Conservation (phyloP, 2,888 invertebrate species). For the Limnephilus auricula region DNA sequence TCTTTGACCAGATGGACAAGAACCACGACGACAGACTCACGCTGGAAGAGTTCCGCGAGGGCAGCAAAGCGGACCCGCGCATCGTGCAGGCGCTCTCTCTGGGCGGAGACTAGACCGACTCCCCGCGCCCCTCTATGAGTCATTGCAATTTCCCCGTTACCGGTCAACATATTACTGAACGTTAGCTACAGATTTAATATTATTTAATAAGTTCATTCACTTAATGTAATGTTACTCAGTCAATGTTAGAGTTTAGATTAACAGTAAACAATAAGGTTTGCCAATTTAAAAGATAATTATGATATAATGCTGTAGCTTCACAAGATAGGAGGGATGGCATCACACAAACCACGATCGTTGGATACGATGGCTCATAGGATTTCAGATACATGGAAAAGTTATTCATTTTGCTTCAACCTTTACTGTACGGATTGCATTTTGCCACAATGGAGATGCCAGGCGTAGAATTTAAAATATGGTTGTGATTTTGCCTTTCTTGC, state of each 20-base stretch:
- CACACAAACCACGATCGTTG: background rate
- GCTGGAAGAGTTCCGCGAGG: slow-evolving; percentile 97
- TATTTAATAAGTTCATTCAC: no score
- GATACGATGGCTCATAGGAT: background rate
- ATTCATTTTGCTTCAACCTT: slow-evolving; percentile 16
- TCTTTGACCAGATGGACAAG: slow-evolving; percentile 99
- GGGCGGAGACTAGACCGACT: slow-evolving; percentile 81
- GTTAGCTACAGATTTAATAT: no score
- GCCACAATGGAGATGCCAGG: slow-evolving; percentile 8
- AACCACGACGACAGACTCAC: slow-evolving; percentile 98
- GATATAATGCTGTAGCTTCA: background rate
- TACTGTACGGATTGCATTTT: background rate
- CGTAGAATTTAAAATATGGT: slow-evolving; percentile 28
- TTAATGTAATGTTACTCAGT: background rate
- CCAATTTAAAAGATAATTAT: slow-evolving; percentile 21
- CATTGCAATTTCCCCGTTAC: no score
- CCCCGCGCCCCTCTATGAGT: no score
- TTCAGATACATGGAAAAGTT: slow-evolving; percentile 11
- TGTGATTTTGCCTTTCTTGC: slow-evolving; percentile 43
- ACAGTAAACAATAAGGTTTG: slow-evolving; percentile 25
- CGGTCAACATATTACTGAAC: no score
- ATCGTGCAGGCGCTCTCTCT: slow-evolving; percentile 97
- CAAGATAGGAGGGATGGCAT: background rate
- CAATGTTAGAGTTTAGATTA: slow-evolving; percentile 27
- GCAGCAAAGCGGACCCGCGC: slow-evolving; percentile 98